Conservation (phyloP, 2,888 invertebrate genomes). For the Melieria picta region DNA sequence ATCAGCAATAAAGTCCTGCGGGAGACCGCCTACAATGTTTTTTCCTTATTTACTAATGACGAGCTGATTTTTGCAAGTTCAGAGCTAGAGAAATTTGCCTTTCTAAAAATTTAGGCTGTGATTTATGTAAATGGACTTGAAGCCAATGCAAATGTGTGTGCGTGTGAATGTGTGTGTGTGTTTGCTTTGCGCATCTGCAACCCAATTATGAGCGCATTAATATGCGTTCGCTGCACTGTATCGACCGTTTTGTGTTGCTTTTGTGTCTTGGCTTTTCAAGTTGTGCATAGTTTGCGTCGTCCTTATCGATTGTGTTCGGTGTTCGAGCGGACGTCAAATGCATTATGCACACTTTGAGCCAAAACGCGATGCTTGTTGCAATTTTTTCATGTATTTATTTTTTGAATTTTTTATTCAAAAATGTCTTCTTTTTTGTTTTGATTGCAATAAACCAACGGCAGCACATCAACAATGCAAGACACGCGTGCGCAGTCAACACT, state of each 20-base stretch:
- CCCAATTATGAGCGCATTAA: slow-evolving; percentile 46
- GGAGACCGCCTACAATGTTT: too few relatives aligned
- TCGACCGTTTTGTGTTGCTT: slow-evolving; percentile 31
- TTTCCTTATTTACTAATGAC: too few relatives aligned
- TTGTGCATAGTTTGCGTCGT: not conserved
- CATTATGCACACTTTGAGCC: not conserved
- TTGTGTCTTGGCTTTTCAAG: not conserved
- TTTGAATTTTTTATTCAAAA: too few relatives aligned
- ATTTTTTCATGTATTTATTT: too few relatives aligned
- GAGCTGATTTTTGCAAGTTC: too few relatives aligned
- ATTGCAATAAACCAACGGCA: slow-evolving; percentile 8
- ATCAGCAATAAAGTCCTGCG: too few relatives aligned
- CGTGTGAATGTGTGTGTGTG: too few relatives aligned
- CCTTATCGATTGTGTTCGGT: slow-evolving; percentile 17
- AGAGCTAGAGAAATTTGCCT: too few relatives aligned
- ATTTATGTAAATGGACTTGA: too few relatives aligned
- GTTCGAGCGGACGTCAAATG: slow-evolving; percentile 16
- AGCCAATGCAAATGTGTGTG: too few relatives aligned
- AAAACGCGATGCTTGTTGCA: too few relatives aligned
- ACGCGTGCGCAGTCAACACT: slow-evolving; percentile 32
- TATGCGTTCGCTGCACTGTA: slow-evolving; percentile 40
- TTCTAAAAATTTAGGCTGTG: too few relatives aligned
- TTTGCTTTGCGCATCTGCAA: slow-evolving; percentile 13
- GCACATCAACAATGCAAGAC: slow-evolving; percentile 41
- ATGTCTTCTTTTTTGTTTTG: not conserved